phyloP scores from a whole-genome alignment of 1,140 invertebrate genomes.

The Coenobita brevimanus region DNA sequence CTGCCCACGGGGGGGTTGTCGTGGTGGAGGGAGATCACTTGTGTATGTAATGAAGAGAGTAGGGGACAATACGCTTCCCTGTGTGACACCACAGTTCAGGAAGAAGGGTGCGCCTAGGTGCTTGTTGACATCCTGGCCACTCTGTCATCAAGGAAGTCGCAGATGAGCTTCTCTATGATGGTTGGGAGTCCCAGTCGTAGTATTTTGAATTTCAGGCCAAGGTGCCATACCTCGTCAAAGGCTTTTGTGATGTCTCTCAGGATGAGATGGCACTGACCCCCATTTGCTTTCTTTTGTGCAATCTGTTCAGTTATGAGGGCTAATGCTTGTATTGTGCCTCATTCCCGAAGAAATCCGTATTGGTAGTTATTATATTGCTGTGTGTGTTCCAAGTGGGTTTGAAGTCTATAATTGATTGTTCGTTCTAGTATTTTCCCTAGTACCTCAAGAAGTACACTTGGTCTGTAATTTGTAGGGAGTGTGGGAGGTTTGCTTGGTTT shows the following conservation, averaged over 20 bases:
- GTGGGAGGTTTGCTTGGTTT: background rate
- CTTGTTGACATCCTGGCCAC: too few species aligned
- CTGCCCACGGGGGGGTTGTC: too few species aligned
- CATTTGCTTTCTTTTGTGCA: background rate
- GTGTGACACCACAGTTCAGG: too few species aligned
- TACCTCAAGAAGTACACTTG: background rate
- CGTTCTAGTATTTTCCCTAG: background rate
- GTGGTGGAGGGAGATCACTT: too few species aligned
- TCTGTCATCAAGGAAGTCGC: too few species aligned
- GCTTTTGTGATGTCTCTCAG: background rate
- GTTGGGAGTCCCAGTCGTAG: background rate
- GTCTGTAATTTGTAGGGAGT: background rate
- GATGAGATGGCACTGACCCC: background rate
- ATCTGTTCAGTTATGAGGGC: background rate
- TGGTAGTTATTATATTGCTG: too few species aligned
- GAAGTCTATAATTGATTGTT: background rate
- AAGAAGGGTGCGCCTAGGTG: too few species aligned
- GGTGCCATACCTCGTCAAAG: constrained; percentile 19
- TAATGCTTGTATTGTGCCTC: background rate
- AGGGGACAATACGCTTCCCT: too few species aligned
- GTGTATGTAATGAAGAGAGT: too few species aligned
- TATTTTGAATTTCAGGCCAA: background rate
- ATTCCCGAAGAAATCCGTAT: too few species aligned
- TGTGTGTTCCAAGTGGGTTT: background rate
- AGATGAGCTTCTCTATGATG: background rate